Evolutionary conservation across 2,797 vertebrate genomes (phyloP).

Genomic region (Balearica regulorum): DNA sequence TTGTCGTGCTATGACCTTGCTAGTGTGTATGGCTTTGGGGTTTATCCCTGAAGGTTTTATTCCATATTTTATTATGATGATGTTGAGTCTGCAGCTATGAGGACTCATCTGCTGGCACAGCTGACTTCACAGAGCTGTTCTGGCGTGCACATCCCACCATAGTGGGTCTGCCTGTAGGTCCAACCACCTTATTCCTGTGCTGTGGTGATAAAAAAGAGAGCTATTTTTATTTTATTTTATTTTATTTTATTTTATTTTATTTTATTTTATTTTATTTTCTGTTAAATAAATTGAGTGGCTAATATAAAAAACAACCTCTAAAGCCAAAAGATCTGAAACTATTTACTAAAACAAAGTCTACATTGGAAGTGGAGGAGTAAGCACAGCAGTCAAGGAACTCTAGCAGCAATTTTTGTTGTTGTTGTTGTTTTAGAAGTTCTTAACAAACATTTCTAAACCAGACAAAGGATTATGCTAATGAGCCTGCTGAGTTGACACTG

Average conservation of each 20-base stretch:
- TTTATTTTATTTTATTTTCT: no score
- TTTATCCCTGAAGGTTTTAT: neutral
- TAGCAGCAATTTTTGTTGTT: neutral
- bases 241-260: no score
- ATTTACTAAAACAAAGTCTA: neutral
- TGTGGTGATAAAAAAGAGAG: neutral
- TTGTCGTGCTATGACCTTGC: neutral
- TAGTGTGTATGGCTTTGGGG: neutral
- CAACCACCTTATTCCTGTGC: neutral
- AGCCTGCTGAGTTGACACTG: neutral
- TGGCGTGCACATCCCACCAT: neutral
- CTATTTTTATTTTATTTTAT: neutral
- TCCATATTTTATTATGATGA: neutral
- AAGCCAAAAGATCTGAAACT: neutral
- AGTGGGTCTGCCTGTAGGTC: neutral
- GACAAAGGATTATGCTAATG: constrained; percentile 11
- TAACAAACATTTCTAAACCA: neutral
- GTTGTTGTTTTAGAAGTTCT: neutral
- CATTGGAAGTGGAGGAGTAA: neutral
- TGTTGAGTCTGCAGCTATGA: neutral
- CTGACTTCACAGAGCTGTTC: neutral
- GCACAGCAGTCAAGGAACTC: neutral
- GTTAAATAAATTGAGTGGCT: neutral
- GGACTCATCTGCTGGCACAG: neutral
- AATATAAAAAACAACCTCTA: neutral